phyloP scores from a whole-genome alignment of 1,140 invertebrate genomes.

The Acyrthosiphon pisum region DNA sequence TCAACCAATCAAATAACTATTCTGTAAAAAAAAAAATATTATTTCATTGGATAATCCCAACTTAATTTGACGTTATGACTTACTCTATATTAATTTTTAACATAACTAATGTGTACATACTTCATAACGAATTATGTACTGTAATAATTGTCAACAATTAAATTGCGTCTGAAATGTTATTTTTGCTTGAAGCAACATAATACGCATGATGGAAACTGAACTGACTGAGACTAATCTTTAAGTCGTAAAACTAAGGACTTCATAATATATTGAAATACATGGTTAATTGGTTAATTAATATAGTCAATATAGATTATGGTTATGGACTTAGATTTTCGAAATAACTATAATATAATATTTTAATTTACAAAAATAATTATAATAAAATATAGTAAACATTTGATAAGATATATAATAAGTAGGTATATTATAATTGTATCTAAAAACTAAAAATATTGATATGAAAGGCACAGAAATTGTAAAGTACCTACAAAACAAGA shows the following conservation, averaged over 20 bases:
- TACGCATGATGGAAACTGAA: neutral
- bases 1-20: neutral
- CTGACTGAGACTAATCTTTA: neutral
- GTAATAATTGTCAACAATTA: conserved; percentile 2
- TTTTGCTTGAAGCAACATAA: neutral
- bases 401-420: too few relatives aligned
- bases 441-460: neutral
- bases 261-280: neutral
- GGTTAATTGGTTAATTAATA: neutral
- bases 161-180: neutral
- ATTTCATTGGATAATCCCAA: neutral
- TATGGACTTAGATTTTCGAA: neutral
- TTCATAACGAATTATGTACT: neutral
- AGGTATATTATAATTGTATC: neutral
- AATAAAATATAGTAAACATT: too few relatives aligned
- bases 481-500: neutral
- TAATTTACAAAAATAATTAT: neutral
- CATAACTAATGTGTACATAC: neutral
- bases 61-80: neutral
- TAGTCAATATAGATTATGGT: too few relatives aligned
- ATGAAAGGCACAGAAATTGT: neutral
- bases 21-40: neutral
- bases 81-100: neutral
- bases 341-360: neutral
- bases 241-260: neutral